Base-by-base conservation (phyloP, 2,888 invertebrate species). In the Drosophila bunnanda region DNA sequence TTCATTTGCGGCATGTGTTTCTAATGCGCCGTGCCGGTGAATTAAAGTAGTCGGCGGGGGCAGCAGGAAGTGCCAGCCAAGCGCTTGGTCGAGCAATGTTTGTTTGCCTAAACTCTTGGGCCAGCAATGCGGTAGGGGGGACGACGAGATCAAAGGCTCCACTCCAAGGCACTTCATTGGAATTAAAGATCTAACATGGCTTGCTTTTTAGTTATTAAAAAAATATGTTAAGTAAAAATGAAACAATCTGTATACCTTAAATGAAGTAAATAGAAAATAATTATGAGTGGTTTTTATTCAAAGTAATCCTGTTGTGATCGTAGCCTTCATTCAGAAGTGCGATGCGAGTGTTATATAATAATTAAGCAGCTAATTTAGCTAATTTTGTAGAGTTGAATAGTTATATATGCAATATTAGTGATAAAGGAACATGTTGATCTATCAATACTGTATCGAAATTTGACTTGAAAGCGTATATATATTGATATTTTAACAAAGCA, bases 1-100 rank as follows among this genome's bases (percentile, higher is more conserved):
- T 53, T 52, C 55, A 80, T 80, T 79, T 82, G 61, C 54, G 78
- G 78, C 80, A 81, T 81, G 71, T 81, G 81, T 67, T 67, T 62
- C 43, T 71, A 71, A 71, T 78, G 44, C 60, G 61, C 44, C 22
- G 25, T 39, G 56, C 43, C 12, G 30, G 46, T 25, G 32, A 60
- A 58, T 36, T 48, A 43, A 50, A 60, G 50, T 52, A 43, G 32
- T 39, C n/a, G 38, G 34, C 15, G n/a, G 22, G 28, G 58, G 54
- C 4, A 20, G 36, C 44, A 50, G 67, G 67, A 70, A 68, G 48
- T 41, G 32, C 20, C 28, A 41, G 70, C 67, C 48, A 67, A 67
- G 69, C 70, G 34, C 36, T 74, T 46, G 52, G 39, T 5, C 65
- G 55, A 73, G 55, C 74, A 72, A 68, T 72, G 74, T 55, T 73